These are phyloP conservation scores for Nemotelus nigrinus DNA, from an alignment of 2,888 invertebrate species.

Conservation along the genomic window DNA sequence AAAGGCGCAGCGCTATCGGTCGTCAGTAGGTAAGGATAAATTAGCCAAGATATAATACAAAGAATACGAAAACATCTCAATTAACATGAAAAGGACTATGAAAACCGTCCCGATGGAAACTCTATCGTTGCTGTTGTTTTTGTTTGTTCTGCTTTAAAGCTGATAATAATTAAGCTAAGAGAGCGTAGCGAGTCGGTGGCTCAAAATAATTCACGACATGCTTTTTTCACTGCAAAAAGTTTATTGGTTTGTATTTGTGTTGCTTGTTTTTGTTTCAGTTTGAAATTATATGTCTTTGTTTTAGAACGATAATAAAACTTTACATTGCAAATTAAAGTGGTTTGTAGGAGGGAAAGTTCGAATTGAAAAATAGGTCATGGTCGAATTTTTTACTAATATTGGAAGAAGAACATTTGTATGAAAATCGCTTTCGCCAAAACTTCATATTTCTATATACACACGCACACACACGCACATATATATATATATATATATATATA, in stretches of 20 bases:
- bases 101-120: constrained; percentile 6
- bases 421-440: too few species aligned
- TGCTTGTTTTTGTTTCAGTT: not conserved
- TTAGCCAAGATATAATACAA: constrained; percentile 17
- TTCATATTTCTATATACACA: too few species aligned
- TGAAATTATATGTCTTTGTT: too few species aligned
- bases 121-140: constrained; percentile 6
- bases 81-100: constrained; percentile 31
- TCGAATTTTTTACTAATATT: too few species aligned
- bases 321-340: too few species aligned
- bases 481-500: too few species aligned
- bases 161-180: constrained; percentile 39
- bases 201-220: constrained; percentile 15
- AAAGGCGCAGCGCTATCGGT: too few species aligned
- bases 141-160: constrained; percentile 35
- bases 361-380: too few species aligned
- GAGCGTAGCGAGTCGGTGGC: not conserved
- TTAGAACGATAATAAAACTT: too few species aligned
- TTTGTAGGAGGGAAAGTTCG: too few species aligned
- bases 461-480: too few species aligned
- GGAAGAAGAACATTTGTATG: too few species aligned
- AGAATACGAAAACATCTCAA: constrained; percentile 31
- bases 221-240: not conserved
- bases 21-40: not conserved
- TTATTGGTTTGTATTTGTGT: constrained; percentile 13